These are phyloP conservation scores for Alcedo quadribrachys DNA, from an alignment of 2,797 vertebrate species.

Conservation along the genomic window DNA sequence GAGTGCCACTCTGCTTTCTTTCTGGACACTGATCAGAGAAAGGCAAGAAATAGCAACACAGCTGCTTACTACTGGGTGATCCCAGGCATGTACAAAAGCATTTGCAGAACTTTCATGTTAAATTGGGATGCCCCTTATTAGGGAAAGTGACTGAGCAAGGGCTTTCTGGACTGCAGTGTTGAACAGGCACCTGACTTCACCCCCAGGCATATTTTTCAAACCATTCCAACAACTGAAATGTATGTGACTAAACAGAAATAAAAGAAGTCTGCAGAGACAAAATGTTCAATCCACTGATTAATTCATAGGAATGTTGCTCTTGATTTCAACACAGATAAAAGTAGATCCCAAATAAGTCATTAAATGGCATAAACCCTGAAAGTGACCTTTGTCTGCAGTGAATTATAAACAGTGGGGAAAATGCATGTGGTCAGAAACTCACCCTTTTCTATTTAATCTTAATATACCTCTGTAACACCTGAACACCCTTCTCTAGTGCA, in stretches of 20 bases:
- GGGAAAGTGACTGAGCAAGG: neutral
- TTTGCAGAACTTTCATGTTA: neutral
- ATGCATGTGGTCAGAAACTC: neutral
- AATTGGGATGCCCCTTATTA: neutral
- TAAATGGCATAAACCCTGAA: neutral
- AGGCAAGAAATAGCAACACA: constrained; percentile 37
- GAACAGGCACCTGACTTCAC: neutral
- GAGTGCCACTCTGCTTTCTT: fast-evolving
- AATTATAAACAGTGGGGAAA: neutral
- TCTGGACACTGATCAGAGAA: neutral
- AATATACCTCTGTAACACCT: neutral
- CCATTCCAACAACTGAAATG: neutral
- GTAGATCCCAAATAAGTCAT: neutral
- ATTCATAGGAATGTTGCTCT: neutral
- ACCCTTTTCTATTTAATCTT: neutral
- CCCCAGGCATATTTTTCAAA: neutral
- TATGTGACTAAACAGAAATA: neutral
- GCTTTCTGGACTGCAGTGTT: neutral
- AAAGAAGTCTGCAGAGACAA: neutral
- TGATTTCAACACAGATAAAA: neutral
- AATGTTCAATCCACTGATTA: neutral
- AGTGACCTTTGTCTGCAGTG: neutral
- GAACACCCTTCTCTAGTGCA: neutral
- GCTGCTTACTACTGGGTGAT: neutral
- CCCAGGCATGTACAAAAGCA: neutral